A percentile compares a stretch with the other conserved stretches of the same genome.
phyloP scores from a whole-genome alignment of 1,140 invertebrate species.

The Grapholita molesta region DNA sequence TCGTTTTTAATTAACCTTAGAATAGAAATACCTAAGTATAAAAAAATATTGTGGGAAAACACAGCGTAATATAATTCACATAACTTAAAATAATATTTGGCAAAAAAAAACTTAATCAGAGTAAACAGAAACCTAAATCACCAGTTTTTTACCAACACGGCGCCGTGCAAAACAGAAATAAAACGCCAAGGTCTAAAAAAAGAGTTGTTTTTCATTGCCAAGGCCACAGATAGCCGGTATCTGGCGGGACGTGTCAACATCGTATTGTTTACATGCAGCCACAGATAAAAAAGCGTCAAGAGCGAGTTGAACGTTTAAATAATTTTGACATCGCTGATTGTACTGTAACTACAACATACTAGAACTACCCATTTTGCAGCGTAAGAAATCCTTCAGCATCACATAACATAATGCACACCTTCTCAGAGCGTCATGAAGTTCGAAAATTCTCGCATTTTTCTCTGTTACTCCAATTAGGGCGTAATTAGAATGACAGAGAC shows the following conservation, averaged over 20 bases:
- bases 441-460: too few species aligned
- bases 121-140: slow-evolving; percentile 15
- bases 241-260: slow-evolving; percentile 62
- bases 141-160: neutral
- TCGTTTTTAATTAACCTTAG: neutral
- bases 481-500: too few species aligned
- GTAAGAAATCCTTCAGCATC: too few species aligned
- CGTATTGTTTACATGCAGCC: slow-evolving; percentile 60
- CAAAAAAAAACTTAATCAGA: slow-evolving; percentile 12
- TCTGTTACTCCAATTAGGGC: too few species aligned
- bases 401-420: too few species aligned
- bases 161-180: slow-evolving; percentile 21
- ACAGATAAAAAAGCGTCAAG: slow-evolving; percentile 49
- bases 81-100: neutral
- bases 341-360: too few species aligned
- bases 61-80: neutral
- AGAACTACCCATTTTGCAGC: too few species aligned
- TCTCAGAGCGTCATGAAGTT: too few species aligned
- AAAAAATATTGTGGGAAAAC: neutral
- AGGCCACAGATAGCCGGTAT: slow-evolving; percentile 74
- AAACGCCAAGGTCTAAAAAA: slow-evolving; percentile 52
- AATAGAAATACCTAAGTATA: neutral
- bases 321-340: too few species aligned
- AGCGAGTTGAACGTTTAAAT: neutral
- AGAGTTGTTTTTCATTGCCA: slow-evolving; percentile 72